Conservation (phyloP, 1,140 invertebrate species). For the Scaptodrosophila lebanonensis region DNA sequence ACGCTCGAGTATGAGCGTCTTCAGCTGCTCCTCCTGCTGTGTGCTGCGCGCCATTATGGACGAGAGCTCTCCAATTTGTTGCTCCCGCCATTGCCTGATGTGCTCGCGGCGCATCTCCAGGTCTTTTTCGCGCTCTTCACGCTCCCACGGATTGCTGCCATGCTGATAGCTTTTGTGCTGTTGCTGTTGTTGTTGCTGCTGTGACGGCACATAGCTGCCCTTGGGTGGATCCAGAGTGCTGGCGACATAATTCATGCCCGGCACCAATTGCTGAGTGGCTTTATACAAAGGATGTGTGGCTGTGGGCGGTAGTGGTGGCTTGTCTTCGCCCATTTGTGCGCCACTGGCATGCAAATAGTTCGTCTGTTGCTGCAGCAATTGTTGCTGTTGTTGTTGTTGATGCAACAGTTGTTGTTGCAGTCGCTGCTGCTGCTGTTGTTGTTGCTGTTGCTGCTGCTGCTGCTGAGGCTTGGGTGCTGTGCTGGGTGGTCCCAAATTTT, state of each 20-base stretch:
- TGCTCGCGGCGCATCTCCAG: constrained; percentile 70
- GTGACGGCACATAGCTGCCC: constrained; percentile 83
- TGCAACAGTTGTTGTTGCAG: constrained; percentile 54
- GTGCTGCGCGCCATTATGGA: constrained; percentile 82
- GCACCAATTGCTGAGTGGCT: constrained; percentile 79
- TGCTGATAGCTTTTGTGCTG: constrained; percentile 36
- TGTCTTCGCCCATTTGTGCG: constrained; percentile 76
- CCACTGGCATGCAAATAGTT: constrained; percentile 26
- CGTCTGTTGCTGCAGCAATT: constrained; percentile 55
- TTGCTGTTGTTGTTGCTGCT: constrained; percentile 3
- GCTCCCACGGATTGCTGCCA: constrained; percentile 89
- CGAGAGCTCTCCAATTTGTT: constrained; percentile 88
- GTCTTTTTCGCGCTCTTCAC: constrained; percentile 91
- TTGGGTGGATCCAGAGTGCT: constrained; percentile 86
- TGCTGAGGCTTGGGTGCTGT: constrained; percentile 76
- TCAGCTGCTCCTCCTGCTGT: constrained; percentile 91
- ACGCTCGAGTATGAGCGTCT: constrained; percentile 88
- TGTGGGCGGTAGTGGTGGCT: constrained; percentile 85
- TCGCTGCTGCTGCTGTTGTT: constrained; percentile 46
- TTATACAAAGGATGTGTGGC: constrained; percentile 86
- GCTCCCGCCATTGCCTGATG: constrained; percentile 84
- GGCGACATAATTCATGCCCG: constrained; percentile 71
- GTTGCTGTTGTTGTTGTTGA: constrained; percentile 42
- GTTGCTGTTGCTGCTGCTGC: constrained; percentile 69
- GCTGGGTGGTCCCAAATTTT: constrained; percentile 53